Base-by-base conservation (phyloP, 2,888 invertebrate genomes). In the Rapana venosa region DNA sequence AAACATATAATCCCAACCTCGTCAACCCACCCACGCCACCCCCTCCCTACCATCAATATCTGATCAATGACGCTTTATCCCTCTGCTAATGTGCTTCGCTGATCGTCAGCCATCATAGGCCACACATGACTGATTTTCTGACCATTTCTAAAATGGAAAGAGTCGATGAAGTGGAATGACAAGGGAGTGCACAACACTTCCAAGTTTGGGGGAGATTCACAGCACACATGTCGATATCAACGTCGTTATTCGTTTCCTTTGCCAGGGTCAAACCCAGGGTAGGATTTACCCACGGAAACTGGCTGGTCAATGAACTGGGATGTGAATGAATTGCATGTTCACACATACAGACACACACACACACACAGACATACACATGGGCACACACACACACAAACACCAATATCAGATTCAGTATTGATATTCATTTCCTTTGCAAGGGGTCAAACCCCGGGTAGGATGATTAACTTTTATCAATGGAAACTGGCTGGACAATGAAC, bases 71-170 rank as follows among this genome's bases (percentile, higher is more conserved):
- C 36, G 22, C 36, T 36, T 22, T 22, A 47, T 47, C 81, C 47
- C 36, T 22, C 81, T 26, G 81, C 81, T 83, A 83, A 83, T 83
- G 81, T 36, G 81, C 81, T 36, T 83, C 81, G 36, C 36, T 83
- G 81, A 26, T 83, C 81, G 81, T 22, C 81, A 4, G 47, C 26
- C 81, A 22, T 22, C 36, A 22, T 26, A 30, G 1, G 81, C 5
- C 81, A 83, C 47, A 47, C 81, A 36, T 83, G 26, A 47, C 26
- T 83, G 47, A 47, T 20, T 83, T 36, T 8, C 81, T 83, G 11
- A 83, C 22, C 26, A 83, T 17, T 4, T 13, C 32, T 17, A 17
- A 6, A 20, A 32, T 17, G 32, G 32, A 17, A 32, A 32, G 32
- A 32, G 77, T 32, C 77, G 20, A 35, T 20, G 17, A 79, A 13